Evolutionary conservation across 2,888 invertebrate genomes (phyloP), one percentile per base, ranked within the genome.

Genomic region (Cosmia trapezina): DNA sequence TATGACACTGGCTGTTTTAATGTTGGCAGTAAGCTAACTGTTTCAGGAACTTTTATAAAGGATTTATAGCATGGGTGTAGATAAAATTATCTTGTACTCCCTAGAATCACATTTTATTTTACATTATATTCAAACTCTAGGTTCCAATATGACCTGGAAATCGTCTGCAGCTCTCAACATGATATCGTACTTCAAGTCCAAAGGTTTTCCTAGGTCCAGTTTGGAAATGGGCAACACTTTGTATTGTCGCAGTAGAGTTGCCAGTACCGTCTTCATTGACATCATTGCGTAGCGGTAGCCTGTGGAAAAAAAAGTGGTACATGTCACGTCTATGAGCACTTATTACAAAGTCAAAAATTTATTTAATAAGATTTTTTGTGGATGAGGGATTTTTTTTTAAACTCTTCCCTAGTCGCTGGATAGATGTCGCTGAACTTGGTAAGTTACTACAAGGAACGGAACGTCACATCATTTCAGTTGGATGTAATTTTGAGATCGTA

Each of bases 141-240:
- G 65, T 71, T 90, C 87, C 64, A 93, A 66, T 63, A 85, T 84
- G 9, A 91, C 73, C 72, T 87, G 79, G 56, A 89, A 93, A 28
- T 90, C 87, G n/a, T 92, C 86, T 0, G 88, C 86, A 54, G 93
- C 87, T 73, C 91, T 91, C 86, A 93, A 81, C 92, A 92, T 92
- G 1, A 93, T 75, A 12, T 90, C 89, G 61, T 85, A 91, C 69
- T 90, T 89, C 19, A 91, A 71, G 0, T 90, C 78, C 4, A 93
- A 70, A 0, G 90, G 90, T 8, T 81, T 67, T 9, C 77, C 81
- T 28, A 86, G 63, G 11, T 69, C 62, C 7, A 72, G 41, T 8
- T 75, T 65, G 4, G 84, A 73, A 9, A 76, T 62, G 0, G 90
- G 90, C 12, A 88, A 70, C 5, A 91, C 47, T n/a, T 79, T 81